Percentiles rank a stretch among this genome's conserved stretches.
phyloP scores from a whole-genome alignment of 2,888 invertebrate genomes.

The Sclerodermus sp. region DNA sequence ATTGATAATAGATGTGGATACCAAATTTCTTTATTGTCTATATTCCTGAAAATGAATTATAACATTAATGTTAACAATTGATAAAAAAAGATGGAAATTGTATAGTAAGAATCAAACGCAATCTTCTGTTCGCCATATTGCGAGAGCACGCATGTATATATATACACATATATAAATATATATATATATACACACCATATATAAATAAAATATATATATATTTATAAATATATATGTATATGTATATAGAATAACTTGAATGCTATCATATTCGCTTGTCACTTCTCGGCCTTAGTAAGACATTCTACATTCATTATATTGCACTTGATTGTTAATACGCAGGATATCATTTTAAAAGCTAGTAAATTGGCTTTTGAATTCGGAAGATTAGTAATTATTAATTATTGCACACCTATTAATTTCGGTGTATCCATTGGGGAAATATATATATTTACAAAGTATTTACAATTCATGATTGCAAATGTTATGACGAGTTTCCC shows the following conservation, averaged over 20 bases:
- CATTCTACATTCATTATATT: slow-evolving; percentile 8
- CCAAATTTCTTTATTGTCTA: no score
- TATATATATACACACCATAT: no score
- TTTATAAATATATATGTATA: background rate
- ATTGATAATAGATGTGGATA: no score
- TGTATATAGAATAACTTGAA: no score
- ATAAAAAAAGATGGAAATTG: no score
- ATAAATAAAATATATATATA: background rate
- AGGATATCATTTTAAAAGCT: slow-evolving; percentile 11
- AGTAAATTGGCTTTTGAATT: slow-evolving; percentile 7
- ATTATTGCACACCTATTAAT: slow-evolving; percentile 16
- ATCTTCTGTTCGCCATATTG: no score
- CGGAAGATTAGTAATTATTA: slow-evolving; percentile 13
- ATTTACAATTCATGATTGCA: slow-evolving; percentile 18
- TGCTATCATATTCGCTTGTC: background rate
- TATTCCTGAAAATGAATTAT: no score
- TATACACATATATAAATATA: no score
- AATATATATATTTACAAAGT: slow-evolving; percentile 24
- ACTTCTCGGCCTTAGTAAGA: no score
- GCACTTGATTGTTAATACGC: slow-evolving; percentile 28
- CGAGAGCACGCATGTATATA: no score
- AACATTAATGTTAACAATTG: no score
- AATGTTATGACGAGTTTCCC: background rate
- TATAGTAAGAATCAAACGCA: no score
- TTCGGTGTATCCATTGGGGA: slow-evolving; percentile 3